These are phyloP conservation scores for Trisateles emortualis DNA, from an alignment of 2,888 invertebrate genomes.

Conservation along the genomic window DNA sequence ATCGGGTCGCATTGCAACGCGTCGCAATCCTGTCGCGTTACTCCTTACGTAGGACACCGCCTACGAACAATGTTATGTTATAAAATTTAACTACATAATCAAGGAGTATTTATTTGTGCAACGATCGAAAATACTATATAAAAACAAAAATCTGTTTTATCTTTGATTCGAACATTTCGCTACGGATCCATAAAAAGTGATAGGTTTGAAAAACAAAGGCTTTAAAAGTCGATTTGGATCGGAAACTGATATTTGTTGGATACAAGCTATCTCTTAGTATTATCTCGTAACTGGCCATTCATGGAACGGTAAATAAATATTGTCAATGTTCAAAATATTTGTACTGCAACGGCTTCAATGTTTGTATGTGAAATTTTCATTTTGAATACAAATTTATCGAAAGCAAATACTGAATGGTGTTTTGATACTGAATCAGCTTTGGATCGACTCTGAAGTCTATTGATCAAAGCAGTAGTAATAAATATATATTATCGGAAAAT, in stretches of 20 bases:
- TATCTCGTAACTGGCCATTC: conserved; percentile 17
- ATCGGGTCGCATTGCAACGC: too few relatives aligned
- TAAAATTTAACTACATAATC: conserved; percentile 28
- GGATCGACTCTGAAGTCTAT: not conserved
- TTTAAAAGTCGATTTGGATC: conserved; percentile 27
- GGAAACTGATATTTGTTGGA: conserved; percentile 27
- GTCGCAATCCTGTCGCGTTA: too few relatives aligned
- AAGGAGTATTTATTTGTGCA: conserved; percentile 23
- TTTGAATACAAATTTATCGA: not conserved
- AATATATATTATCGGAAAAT: not conserved
- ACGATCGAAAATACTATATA: conserved; percentile 20
- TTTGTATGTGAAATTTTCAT: not conserved
- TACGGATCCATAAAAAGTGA: conserved; percentile 27
- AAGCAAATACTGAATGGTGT: not conserved
- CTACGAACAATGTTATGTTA: conserved; percentile 7
- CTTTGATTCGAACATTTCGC: conserved; percentile 14
- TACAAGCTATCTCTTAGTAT: conserved; percentile 24
- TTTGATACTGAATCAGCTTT: not conserved
- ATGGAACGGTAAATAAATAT: conserved; percentile 7
- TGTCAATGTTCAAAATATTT: conserved; percentile 2
- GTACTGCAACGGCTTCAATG: conserved; percentile 1
- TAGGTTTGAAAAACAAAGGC: conserved; percentile 34
- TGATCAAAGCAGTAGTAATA: too few relatives aligned
- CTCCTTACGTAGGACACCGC: too few relatives aligned
- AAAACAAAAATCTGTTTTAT: conserved; percentile 43